phyloP scores from a whole-genome alignment of 2,888 invertebrate species.

The Callimorpha dominula region DNA sequence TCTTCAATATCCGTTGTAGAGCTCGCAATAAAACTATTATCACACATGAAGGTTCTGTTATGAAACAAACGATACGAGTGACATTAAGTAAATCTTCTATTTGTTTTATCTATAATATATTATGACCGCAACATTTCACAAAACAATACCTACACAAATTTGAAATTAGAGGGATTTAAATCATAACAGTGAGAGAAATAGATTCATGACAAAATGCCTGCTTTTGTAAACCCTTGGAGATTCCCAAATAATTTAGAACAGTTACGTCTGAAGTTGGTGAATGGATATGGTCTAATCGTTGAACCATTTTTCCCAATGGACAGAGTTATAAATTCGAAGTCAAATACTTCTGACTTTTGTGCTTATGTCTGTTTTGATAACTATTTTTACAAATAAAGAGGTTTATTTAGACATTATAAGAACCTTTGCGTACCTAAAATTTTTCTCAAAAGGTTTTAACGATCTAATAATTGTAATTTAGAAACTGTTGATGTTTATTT shows the following conservation, averaged over 20 bases:
- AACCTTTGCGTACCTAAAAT: no score
- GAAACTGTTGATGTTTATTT: no score
- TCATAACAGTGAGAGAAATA: background rate
- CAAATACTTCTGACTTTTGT: background rate
- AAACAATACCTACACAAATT: background rate
- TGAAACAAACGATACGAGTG: conserved; percentile 33
- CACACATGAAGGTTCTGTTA: conserved; percentile 29
- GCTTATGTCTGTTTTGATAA: background rate
- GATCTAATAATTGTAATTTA: no score
- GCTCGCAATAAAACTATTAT: conserved; percentile 39
- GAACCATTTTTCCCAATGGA: background rate
- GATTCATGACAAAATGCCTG: background rate
- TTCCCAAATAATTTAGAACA: background rate
- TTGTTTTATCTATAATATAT: background rate
- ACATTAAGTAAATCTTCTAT: conserved; percentile 37
- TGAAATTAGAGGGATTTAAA: background rate
- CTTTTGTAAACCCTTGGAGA: background rate
- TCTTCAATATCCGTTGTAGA: conserved; percentile 45
- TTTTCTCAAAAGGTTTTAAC: no score
- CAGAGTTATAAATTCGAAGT: background rate
- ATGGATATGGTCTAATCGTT: background rate
- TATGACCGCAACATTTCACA: background rate
- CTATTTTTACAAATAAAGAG: background rate
- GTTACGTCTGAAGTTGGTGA: background rate
- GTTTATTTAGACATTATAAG: background rate